A percentile compares a stretch with the other conserved stretches of the same genome.
Conservation (phyloP, 2,888 invertebrate species). For the Latrodectus hesperus region DNA sequence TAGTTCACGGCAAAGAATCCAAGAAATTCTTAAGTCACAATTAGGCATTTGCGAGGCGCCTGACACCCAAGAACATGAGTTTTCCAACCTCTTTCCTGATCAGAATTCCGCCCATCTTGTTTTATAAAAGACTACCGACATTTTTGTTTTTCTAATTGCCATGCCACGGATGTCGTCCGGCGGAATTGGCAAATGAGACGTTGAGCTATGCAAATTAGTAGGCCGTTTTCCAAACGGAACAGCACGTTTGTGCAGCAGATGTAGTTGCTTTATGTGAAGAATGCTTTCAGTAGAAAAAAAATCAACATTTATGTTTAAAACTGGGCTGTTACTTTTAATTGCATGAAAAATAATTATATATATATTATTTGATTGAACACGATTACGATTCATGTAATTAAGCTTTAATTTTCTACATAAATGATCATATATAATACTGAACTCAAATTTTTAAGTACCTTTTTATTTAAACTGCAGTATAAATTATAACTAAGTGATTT, state of each 20-base stretch:
- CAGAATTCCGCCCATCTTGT: constrained; percentile 51
- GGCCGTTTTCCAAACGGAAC: neutral
- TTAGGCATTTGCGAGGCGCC: constrained; percentile 23
- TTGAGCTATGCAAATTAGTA: constrained; percentile 46
- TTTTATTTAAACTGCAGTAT: too few species aligned
- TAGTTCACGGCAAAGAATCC: neutral
- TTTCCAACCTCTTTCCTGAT: constrained; percentile 56
- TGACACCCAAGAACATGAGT: constrained; percentile 55
- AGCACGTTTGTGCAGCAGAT: neutral
- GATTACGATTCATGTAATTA: too few species aligned
- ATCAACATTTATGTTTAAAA: too few species aligned
- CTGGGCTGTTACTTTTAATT: too few species aligned
- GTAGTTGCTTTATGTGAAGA: too few species aligned
- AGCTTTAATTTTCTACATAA: too few species aligned
- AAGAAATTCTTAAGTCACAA: constrained; percentile 3
- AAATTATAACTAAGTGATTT: too few species aligned
- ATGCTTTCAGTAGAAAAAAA: too few species aligned
- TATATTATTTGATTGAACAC: too few species aligned
- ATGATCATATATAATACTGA: too few species aligned
- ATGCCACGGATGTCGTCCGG: constrained; percentile 19
- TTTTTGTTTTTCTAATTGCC: constrained; percentile 26
- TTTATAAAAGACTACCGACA: constrained; percentile 17
- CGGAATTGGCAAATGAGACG: constrained; percentile 35
- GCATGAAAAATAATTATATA: too few species aligned
- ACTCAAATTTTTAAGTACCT: too few species aligned